Conservation (phyloP, 2,113 vertebrate genomes). For the Tragelaphus buxtoni region DNA sequence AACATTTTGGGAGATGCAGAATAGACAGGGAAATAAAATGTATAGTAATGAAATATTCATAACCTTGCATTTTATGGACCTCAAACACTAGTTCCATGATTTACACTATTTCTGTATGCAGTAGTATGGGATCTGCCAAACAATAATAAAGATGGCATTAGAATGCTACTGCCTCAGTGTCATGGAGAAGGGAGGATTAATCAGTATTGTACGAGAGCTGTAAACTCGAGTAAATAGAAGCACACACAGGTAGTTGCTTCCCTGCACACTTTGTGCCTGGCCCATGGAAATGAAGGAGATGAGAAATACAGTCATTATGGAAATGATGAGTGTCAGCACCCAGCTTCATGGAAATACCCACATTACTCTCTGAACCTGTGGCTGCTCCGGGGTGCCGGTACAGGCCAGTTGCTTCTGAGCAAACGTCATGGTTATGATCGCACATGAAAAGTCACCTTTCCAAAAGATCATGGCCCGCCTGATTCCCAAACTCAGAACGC, state of each 20-base stretch:
- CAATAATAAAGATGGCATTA: slow-evolving; percentile 75
- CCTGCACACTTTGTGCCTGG: neutral
- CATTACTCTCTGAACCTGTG: neutral
- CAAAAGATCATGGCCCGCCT: neutral
- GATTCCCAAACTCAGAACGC: neutral
- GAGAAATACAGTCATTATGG: slow-evolving; percentile 63
- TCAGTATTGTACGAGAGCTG: slow-evolving; percentile 55
- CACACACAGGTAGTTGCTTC: slow-evolving; percentile 53
- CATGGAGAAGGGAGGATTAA: slow-evolving; percentile 66
- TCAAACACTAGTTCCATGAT: slow-evolving; percentile 72
- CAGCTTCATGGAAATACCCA: neutral
- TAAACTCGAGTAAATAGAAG: slow-evolving; percentile 61
- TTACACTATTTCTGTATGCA: slow-evolving; percentile 67
- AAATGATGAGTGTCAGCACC: slow-evolving; percentile 20
- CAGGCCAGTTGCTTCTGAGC: neutral
- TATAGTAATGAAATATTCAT: slow-evolving; percentile 81
- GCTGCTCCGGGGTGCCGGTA: neutral
- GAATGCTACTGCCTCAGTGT: slow-evolving; percentile 65
- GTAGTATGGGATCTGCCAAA: slow-evolving; percentile 61
- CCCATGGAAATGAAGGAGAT: slow-evolving; percentile 59
- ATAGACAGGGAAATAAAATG: slow-evolving; percentile 78
- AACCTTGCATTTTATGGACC: slow-evolving; percentile 75
- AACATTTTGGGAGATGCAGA: slow-evolving; percentile 76
- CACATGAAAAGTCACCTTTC: neutral
- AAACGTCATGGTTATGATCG: neutral